Evolutionary conservation across 30 jellyfish, hydroid and myxozoan species (phyloP), one percentile per base, ranked within the genome.

Genomic region (Aurelia sp.): DNA sequence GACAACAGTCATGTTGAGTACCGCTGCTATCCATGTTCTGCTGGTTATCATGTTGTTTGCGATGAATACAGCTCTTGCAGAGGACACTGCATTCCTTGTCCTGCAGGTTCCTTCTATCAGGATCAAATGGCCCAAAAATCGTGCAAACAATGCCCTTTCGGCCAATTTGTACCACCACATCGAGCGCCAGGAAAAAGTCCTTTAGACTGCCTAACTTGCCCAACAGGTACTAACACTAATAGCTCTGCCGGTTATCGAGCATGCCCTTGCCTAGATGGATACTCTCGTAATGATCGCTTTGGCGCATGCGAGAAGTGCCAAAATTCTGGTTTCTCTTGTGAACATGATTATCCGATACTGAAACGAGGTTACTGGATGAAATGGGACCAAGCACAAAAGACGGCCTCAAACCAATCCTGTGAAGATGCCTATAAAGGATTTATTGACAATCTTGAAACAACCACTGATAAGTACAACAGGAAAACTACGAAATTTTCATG

Each of bases 71-170:
- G 22, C 15, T 66, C 50, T 70, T 16, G n/a, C 55, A 40, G 41
- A 7, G 58, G 58, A 20, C 4, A 41, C 12, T 85, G 95, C 72
- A 74, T 21, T 8, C 63, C 48, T 5, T 85, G 95, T 41, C 89
- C 95, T 6, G 69, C 89, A 13, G 95, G 95, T 1, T 55, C 69
- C n/a, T 85, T 73, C 75, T 85, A 59, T 41, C 89, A 74, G 62
- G 89, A 85, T 48, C 62, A 75, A 22, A 13, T 74, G 33, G 95
- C 83, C 6, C 20, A 53, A 44, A 64, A 55, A 13, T 30, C 22
- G n/a, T 85, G 95, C 67, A 85, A 85, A 59, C 16, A 20, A 20
- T 85, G 95, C 31, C 83, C 84, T 6, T 10, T 35, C 6, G 95
- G 95, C 35, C 95, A 85, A 64, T 74, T 17, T 74, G 95, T 85